phyloP scores from a whole-genome alignment of 2,797 vertebrate species.

The Sebastes iracundus region DNA sequence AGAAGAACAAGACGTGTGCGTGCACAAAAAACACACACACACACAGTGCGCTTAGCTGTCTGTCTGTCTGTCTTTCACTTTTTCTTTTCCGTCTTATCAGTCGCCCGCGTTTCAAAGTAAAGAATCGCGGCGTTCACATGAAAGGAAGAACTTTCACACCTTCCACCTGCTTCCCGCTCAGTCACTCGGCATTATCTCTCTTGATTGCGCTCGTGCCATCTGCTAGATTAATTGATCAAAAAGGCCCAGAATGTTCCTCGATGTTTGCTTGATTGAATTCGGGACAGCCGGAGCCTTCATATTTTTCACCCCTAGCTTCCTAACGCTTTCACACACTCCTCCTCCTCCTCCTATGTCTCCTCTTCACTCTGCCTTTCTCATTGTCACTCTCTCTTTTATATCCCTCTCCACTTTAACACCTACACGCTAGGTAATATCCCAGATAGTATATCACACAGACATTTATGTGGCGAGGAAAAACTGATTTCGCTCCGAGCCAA shows the following conservation, averaged over 20 bases:
- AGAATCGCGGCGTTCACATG: slow-evolving; percentile 60
- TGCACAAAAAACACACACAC: background rate
- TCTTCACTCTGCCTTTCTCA: slow-evolving; percentile 45
- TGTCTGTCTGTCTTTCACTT: slow-evolving; percentile 28
- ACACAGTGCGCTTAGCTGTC: slow-evolving; percentile 11
- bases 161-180: slow-evolving; percentile 66
- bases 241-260: slow-evolving; percentile 71
- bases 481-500: slow-evolving; percentile 14
- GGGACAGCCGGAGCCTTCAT: slow-evolving; percentile 60
- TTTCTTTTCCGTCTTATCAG: slow-evolving; percentile 30
- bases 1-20: background rate
- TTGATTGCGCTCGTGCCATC: slow-evolving; percentile 66
- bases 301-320: slow-evolving; percentile 21
- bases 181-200: slow-evolving; percentile 56
- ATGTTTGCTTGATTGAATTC: slow-evolving; percentile 74
- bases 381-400: slow-evolving; percentile 45
- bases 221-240: slow-evolving; percentile 83
- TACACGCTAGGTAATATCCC: slow-evolving; percentile 51
- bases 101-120: slow-evolving; percentile 55
- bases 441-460: slow-evolving; percentile 59
- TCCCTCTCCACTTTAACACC: slow-evolving; percentile 64
- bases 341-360: slow-evolving; percentile 27
- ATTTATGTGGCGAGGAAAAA: slow-evolving; percentile 41
- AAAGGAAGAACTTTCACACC: slow-evolving; percentile 65
- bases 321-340: slow-evolving; percentile 33